These are phyloP conservation scores for Astyanax mexicanus DNA, from an alignment of 2,797 vertebrate genomes.

Conservation along the genomic window DNA sequence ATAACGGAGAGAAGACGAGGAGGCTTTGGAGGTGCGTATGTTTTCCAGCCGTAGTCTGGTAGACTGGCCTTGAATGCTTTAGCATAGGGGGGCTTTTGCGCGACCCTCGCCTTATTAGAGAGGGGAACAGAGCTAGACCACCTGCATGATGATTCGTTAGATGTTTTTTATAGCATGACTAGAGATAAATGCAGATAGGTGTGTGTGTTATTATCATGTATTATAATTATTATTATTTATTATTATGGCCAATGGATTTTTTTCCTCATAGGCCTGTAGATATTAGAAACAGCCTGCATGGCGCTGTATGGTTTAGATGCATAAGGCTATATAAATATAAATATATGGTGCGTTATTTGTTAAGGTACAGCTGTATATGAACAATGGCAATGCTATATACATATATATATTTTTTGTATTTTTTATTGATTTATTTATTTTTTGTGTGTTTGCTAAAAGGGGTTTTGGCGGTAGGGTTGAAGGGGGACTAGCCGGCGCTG, in stretches of 20 bases:
- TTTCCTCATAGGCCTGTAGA: conserved; percentile 18
- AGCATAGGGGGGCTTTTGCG: conserved; percentile 15
- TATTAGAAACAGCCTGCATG: neutral
- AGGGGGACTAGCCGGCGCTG: neutral
- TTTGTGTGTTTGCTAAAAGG: no score
- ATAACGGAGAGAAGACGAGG: neutral
- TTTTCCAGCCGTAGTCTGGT: conserved; percentile 16
- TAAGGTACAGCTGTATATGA: no score
- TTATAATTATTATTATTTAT: no score
- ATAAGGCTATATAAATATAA: no score
- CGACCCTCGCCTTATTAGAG: conserved; percentile 27
- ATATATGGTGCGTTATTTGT: no score
- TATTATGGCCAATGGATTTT: neutral
- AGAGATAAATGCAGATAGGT: no score
- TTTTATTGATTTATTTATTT: no score
- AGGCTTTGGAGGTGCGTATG: conserved; percentile 50
- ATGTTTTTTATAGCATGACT: conserved; percentile 8
- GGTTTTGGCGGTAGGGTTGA: no score
- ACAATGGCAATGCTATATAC: no score
- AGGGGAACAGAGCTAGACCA: conserved; percentile 6
- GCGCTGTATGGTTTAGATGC: no score
- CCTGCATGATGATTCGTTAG: conserved; percentile 33
- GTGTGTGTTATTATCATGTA: neutral
- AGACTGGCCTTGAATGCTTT: neutral
- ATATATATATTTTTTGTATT: no score